Conservation (phyloP, 1,140 invertebrate species). For the Drosophila bifasciata region DNA sequence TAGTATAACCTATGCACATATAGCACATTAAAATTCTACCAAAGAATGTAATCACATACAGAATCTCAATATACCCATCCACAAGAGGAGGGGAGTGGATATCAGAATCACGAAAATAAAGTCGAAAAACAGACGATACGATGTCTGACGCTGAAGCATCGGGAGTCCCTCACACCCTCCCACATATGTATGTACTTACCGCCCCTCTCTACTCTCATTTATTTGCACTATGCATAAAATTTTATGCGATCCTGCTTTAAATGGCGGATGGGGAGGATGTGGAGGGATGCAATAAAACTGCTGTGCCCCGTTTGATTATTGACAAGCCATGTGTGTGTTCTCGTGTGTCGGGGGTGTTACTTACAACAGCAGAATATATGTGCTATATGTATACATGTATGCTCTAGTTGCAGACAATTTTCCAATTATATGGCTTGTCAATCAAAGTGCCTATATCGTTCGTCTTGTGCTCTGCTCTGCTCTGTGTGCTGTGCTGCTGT, state of each 20-base stretch:
- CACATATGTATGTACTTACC: background rate
- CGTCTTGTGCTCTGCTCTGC: constrained; percentile 20
- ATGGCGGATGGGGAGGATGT: constrained; percentile 9
- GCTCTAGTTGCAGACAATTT: constrained; percentile 68
- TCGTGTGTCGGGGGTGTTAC: background rate
- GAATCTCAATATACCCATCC: no score
- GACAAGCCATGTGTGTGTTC: constrained; percentile 39
- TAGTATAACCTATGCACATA: no score
- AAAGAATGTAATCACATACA: no score
- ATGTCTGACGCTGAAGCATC: constrained; percentile 38
- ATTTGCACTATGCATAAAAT: constrained; percentile 42
- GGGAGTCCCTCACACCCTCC: constrained; percentile 1
- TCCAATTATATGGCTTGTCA: constrained; percentile 76
- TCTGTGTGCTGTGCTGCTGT: background rate
- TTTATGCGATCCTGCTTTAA: constrained; percentile 38
- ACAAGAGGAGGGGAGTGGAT: background rate
- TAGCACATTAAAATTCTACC: no score
- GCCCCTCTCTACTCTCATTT: constrained; percentile 2
- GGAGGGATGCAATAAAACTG: constrained; percentile 57
- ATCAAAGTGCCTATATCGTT: constrained; percentile 49
- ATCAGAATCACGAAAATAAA: constrained; percentile 2
- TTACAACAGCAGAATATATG: constrained; percentile 44
- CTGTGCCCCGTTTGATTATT: constrained; percentile 65
- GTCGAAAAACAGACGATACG: background rate
- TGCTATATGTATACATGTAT: no score